Base-by-base conservation (phyloP, 2,888 invertebrate species). In the Eucera pruinosa region DNA sequence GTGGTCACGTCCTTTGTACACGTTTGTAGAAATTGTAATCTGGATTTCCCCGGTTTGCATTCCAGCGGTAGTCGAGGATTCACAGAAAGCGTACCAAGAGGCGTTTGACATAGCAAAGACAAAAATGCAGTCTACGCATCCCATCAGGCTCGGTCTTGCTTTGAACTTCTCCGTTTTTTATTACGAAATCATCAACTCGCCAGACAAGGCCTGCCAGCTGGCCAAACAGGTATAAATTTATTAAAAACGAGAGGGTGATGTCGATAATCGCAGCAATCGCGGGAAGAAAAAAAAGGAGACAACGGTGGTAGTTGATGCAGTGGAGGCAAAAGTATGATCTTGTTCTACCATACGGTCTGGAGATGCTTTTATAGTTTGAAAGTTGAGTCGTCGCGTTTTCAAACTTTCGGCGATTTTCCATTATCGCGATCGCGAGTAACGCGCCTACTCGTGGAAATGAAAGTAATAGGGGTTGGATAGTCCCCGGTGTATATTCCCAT, bases 101-200 rank as follows among this genome's bases (percentile, higher is more conserved):
- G 99, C 99, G 92, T 98, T 98, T 95, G 98, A 98, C 95, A 97
- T 98, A 93, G 98, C 98, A 93, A 98, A 97, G 95, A 96, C 97
- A 93, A 98, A 98, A 96, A 98, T 99, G 98, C 97, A 97, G 95
- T 97, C 99, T 89, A 99, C 99, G 93, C 99, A 99, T 94, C 99
- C 99, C 92, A 99, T 99, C 94, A 96, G 99, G 93, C 97, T 99
- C 94, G 99, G 99, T 93, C 96, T 99, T 93, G 99, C 99, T 90
- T 96, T 99, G 95, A 99, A 99, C 96, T 99, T 98, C 96, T 99
- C 99, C 93, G 99, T 99, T 93, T 99, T 99, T 96, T 98, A 98
- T 96, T 99, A 99, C 95, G 99, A 99, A 97, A 99, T 99, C 94
- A 97, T 98, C 94, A 99, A 98, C 96, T 97, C 98, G 93, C 99